A percentile compares a stretch with the other conserved stretches of the same genome.
phyloP scores from a whole-genome alignment of 2,888 invertebrate genomes.

The Adelognathus sp. region DNA sequence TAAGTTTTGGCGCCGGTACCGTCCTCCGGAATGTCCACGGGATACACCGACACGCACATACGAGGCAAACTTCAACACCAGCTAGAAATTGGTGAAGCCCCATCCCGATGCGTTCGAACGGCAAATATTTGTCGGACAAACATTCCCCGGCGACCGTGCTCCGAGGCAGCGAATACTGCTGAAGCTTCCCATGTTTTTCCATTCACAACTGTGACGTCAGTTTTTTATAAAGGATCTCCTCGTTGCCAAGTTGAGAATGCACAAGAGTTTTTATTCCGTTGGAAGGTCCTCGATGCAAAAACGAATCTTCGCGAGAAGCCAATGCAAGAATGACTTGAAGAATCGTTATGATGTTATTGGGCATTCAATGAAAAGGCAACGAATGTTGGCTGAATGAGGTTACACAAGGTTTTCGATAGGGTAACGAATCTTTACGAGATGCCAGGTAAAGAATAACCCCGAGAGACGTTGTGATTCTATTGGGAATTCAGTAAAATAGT shows the following conservation, averaged over 20 bases:
- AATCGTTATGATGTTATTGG: too few species aligned
- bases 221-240: conserved; percentile 21
- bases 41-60: conserved; percentile 8
- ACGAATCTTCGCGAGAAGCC: too few species aligned
- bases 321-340: too few species aligned
- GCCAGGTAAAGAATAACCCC: too few species aligned
- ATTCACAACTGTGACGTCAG: conserved; percentile 17
- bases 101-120: conserved; percentile 62
- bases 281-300: too few species aligned
- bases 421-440: too few species aligned
- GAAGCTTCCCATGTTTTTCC: conserved; percentile 49
- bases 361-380: too few species aligned
- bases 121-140: conserved; percentile 70
- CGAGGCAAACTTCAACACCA: background rate
- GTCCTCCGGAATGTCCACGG: conserved; percentile 42
- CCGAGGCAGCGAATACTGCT: conserved; percentile 8
- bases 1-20: conserved; percentile 48
- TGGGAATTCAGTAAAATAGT: too few species aligned
- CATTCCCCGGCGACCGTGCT: conserved; percentile 34
- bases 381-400: too few species aligned
- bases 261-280: background rate
- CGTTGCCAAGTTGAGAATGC: background rate
- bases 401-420: too few species aligned
- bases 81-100: conserved; percentile 21
- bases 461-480: too few species aligned